phyloP scores from a whole-genome alignment of 2,888 invertebrate genomes.

The Drosophila anomelani region DNA sequence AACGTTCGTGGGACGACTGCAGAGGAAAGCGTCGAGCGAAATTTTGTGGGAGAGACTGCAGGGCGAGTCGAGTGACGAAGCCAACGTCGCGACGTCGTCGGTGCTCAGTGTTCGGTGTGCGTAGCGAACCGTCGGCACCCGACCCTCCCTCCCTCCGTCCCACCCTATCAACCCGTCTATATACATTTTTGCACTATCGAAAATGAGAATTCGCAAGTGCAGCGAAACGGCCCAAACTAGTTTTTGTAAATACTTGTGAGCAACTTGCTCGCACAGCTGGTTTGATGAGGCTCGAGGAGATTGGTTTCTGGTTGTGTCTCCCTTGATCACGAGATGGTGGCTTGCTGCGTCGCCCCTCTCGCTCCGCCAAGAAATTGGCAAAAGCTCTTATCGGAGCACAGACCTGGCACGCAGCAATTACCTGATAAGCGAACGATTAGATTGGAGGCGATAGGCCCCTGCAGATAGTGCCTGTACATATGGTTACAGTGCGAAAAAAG shows the following conservation, averaged over 20 bases:
- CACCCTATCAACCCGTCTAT: not conserved
- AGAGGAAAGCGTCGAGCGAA: conserved; percentile 59
- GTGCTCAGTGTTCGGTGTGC: conserved; percentile 27
- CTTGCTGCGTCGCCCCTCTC: not conserved
- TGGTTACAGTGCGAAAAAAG: not conserved
- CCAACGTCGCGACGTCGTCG: conserved; percentile 39
- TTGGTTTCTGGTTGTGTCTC: conserved; percentile 11
- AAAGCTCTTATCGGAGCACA: conserved; percentile 29
- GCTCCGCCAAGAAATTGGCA: conserved; percentile 1
- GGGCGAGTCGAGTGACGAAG: conserved; percentile 44
- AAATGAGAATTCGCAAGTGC: conserved; percentile 40
- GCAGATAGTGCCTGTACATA: conserved; percentile 9
- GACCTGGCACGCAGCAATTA: conserved; percentile 37
- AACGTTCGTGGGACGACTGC: conserved; percentile 66
- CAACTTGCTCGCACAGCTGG: conserved; percentile 28
- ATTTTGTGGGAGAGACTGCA: conserved; percentile 53
- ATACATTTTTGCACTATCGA: conserved; percentile 34
- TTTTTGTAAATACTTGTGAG: conserved; percentile 27
- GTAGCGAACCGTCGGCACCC: conserved; percentile 15
- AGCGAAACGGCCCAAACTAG: conserved; percentile 40
- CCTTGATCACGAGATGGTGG: conserved; percentile 31
- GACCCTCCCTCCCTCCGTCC: not conserved
- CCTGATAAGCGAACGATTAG: conserved; percentile 45
- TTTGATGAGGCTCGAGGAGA: conserved; percentile 10
- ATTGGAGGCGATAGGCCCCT: conserved; percentile 26